Conservation (phyloP, 2,888 invertebrate genomes). For the Drosophila testacea region DNA sequence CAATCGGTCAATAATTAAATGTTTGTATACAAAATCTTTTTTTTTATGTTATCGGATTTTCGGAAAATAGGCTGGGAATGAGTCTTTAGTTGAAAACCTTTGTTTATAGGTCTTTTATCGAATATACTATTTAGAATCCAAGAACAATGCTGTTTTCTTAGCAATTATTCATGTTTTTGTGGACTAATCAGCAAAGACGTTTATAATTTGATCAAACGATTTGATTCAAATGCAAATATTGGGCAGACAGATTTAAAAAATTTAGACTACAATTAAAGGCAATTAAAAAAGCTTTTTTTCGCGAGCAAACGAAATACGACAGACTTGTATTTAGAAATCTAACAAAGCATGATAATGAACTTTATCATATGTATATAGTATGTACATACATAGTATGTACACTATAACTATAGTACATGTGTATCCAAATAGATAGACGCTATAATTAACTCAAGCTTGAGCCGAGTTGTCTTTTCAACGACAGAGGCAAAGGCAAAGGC, state of each 20-base stretch:
- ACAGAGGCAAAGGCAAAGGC: slow-evolving; percentile 14
- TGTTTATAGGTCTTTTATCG: no score
- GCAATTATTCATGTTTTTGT: neutral
- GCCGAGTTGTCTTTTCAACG: slow-evolving; percentile 42
- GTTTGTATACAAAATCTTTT: no score
- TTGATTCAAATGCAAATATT: slow-evolving; percentile 45
- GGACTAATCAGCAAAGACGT: neutral
- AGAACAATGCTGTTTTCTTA: neutral
- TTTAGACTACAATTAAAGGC: slow-evolving; percentile 57
- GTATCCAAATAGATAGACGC: slow-evolving; percentile 33
- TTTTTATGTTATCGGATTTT: no score
- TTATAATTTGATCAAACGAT: neutral
- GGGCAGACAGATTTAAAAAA: slow-evolving; percentile 15
- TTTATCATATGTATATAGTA: slow-evolving; percentile 34
- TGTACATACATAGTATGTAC: neutral
- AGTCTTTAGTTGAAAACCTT: no score
- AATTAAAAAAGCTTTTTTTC: slow-evolving; percentile 48
- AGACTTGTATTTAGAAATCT: slow-evolving; percentile 22
- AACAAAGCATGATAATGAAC: slow-evolving; percentile 62
- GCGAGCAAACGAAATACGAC: slow-evolving; percentile 30
- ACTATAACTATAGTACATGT: neutral
- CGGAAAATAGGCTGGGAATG: no score
- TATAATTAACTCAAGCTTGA: slow-evolving; percentile 57
- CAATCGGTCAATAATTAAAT: no score
- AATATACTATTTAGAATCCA: no score